Evolutionary conservation across 2,797 vertebrate species (phyloP).

Genomic region (Sardinella longiceps): DNA sequence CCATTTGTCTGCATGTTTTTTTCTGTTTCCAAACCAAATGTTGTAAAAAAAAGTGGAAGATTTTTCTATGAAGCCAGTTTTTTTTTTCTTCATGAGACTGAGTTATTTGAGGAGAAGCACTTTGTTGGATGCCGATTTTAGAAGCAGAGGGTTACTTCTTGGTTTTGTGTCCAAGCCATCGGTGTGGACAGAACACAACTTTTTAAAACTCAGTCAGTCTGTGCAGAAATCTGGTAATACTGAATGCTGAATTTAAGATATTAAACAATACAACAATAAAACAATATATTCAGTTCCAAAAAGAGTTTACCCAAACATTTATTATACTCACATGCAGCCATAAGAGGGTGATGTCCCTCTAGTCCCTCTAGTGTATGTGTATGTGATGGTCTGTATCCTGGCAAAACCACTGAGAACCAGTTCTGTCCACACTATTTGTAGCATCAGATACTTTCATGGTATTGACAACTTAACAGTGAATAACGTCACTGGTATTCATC

Average conservation of each 20-base stretch:
- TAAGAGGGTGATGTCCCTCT: too few species aligned
- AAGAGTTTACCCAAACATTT: background rate
- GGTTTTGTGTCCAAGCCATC: background rate
- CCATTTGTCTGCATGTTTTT: slow-evolving; percentile 1
- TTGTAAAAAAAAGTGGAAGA: background rate
- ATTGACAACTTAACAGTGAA: too few species aligned
- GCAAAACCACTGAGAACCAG: too few species aligned
- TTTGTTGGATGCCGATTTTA: background rate
- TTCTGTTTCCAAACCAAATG: background rate
- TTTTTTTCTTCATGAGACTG: background rate
- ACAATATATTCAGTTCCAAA: background rate
- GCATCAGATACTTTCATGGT: too few species aligned
- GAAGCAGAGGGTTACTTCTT: background rate
- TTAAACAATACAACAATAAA: too few species aligned
- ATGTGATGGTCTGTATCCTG: too few species aligned
- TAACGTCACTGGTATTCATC: background rate
- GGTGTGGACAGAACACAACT: background rate
- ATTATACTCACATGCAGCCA: too few species aligned
- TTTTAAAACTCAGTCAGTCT: too few species aligned
- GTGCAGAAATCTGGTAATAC: too few species aligned
- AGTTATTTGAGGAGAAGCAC: background rate
- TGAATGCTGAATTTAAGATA: too few species aligned
- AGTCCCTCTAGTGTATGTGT: too few species aligned
- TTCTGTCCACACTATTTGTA: too few species aligned
- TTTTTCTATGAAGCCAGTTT: background rate